Evolutionary conservation across 2,797 vertebrate species (phyloP).

Genomic region (Mormyrus proboscirostris): DNA sequence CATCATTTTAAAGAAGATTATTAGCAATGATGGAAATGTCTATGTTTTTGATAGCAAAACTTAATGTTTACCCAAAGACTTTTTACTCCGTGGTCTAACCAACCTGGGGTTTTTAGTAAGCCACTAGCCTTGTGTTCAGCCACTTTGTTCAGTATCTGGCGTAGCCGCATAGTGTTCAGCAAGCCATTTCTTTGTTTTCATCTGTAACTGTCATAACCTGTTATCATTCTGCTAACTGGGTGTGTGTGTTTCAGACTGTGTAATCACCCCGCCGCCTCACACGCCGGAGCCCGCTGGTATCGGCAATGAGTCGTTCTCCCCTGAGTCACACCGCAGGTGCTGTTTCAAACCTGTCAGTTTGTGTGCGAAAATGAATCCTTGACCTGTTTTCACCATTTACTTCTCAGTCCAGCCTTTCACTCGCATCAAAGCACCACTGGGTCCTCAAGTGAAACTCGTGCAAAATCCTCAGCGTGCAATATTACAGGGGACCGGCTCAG

Average conservation of each 20-base stretch:
- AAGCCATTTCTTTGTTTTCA: not conserved
- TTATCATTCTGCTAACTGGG: not conserved
- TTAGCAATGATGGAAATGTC: not conserved
- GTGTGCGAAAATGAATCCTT: not conserved
- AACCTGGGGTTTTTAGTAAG: not conserved
- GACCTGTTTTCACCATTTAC: not conserved
- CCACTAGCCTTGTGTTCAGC: not conserved
- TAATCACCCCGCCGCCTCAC: constrained; percentile 42
- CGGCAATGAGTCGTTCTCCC: constrained; percentile 17
- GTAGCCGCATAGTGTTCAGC: not conserved
- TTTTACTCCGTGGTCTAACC: not conserved
- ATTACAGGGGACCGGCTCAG: not conserved
- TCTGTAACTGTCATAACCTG: not conserved
- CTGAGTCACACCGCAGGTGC: constrained; percentile 49
- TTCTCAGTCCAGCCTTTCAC: not conserved
- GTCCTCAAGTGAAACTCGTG: not conserved
- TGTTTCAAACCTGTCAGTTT: not conserved
- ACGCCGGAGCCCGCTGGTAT: not conserved
- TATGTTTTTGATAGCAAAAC: not conserved
- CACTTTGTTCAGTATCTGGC: not conserved
- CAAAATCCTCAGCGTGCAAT: not conserved
- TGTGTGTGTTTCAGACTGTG: constrained; percentile 22
- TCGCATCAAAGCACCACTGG: not conserved
- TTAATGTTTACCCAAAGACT: not conserved
- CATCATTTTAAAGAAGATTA: not conserved